Evolutionary conservation across 2,888 invertebrate species (phyloP).

Genomic region (Luperina testacea): DNA sequence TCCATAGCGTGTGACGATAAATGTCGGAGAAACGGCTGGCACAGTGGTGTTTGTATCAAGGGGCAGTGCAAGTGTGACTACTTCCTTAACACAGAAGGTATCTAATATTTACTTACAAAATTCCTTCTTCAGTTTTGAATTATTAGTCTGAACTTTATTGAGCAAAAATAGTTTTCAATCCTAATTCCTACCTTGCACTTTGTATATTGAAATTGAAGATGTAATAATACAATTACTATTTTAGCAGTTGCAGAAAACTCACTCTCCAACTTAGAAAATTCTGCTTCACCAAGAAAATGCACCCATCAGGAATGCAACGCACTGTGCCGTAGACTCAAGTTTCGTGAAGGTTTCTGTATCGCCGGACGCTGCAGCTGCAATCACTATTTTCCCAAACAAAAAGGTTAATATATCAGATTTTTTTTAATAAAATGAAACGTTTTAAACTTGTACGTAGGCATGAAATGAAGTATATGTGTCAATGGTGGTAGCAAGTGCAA

Average conservation of each 20-base stretch:
- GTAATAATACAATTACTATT: not conserved
- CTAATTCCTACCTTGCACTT: not conserved
- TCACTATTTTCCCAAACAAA: not conserved
- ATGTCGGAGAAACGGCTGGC: conserved; percentile 1
- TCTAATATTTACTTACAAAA: too few relatives aligned
- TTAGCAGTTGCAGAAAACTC: not conserved
- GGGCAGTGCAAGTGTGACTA: conserved; percentile 23
- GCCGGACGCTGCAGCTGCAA: conserved; percentile 14
- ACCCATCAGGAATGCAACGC: not conserved
- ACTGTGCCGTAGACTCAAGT: not conserved
- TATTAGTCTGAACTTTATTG: not conserved
- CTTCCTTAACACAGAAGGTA: conserved; percentile 19
- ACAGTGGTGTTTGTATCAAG: not conserved
- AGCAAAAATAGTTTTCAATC: not conserved
- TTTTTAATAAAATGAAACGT: not conserved
- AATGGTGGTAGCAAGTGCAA: conserved; percentile 19
- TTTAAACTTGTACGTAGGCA: not conserved
- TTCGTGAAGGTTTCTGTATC: conserved; percentile 6
- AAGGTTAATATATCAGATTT: not conserved
- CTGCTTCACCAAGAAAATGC: conserved; percentile 6
- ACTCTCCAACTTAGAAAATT: not conserved
- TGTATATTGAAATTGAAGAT: not conserved
- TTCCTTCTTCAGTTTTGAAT: not conserved
- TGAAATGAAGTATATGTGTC: not conserved
- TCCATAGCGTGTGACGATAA: conserved; percentile 12